Percentiles rank a stretch among this genome's conserved stretches.
Evolutionary conservation across 2,797 vertebrate species (phyloP).

Genomic region (Dendrocincla fuliginosa): DNA sequence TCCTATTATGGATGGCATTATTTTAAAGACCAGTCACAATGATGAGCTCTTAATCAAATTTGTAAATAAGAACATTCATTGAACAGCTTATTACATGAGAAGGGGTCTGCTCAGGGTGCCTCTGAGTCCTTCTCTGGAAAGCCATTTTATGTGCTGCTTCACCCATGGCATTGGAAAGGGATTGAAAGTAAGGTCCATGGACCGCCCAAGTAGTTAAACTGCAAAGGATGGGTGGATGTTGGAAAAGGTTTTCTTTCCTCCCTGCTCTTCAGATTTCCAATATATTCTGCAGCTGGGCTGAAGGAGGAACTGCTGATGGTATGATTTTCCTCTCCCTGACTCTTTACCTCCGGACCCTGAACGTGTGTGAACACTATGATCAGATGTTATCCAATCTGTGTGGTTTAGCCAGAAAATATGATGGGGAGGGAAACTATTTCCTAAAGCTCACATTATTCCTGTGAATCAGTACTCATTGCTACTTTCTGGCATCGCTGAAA

Average conservation of each 20-base stretch:
- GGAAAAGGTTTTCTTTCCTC: neutral
- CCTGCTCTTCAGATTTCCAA: neutral
- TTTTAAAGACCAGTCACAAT: neutral
- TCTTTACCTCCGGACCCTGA: neutral
- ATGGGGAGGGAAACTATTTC: neutral
- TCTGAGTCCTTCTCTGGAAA: neutral
- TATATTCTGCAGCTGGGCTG: neutral
- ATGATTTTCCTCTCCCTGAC: neutral
- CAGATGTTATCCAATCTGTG: neutral
- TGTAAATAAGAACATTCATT: neutral
- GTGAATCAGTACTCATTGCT: neutral
- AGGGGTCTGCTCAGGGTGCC: neutral
- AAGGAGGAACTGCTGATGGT: neutral
- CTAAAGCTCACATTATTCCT: neutral
- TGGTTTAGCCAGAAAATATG: neutral
- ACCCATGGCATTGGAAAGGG: neutral
- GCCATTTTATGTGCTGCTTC: neutral
- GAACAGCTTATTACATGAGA: neutral
- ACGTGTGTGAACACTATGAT: neutral
- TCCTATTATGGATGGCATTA: neutral
- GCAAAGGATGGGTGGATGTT: neutral
- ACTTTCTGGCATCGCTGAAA: neutral
- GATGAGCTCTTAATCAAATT: neutral
- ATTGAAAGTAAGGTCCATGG: neutral
- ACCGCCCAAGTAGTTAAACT: neutral